Evolutionary conservation across 1,140 invertebrate genomes (phyloP), one percentile per base, ranked within the genome.

Genomic region (Gonioctena quinquepunctata): DNA sequence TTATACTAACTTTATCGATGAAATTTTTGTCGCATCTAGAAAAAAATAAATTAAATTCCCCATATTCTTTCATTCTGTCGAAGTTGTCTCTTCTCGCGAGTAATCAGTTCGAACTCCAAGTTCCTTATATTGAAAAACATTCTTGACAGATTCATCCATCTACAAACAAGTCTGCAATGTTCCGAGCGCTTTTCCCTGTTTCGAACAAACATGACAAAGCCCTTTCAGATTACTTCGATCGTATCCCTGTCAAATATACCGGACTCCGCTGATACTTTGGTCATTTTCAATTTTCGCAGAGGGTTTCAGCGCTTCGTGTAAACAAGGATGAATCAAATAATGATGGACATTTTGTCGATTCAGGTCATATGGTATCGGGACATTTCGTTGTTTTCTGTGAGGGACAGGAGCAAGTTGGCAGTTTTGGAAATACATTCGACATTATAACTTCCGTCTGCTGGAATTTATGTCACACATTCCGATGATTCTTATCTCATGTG

Each of bases 221-320:
- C 26, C 6, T 13, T 61, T n/a, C 8, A 61, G 59, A n/a, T 16
- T 23, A 13, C 26, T 4, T 61, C 21, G 27, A 61, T n/a, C 59
- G 59, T 61, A 18, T 61, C n/a, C 59, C 26, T 56, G 52, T 56
- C 16, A 56, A 42, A 42, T 42, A n/a, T n/a, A n/a, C n/a, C n/a
- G n/a, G 59, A 61, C 23, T 25, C 59, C 16, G 7, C 23, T n/a
- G 26, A 26, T 26, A 16, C 26, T 61, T 26, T 23, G 16, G 22
- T 25, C 59, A 61, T 28, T 13, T 27, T 61, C 23, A 61, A 26
- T 61, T 61, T 61, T 33, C 59, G 13, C 21, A 13, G n/a, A 28
- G n/a, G 27, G n/a, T 61, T 27, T 27, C 59, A 27, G 27, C 59
- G n/a, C 26, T 61, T 19, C 25, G n/a, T 26, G 27, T 33, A 33